Percentiles rank a stretch among this genome's conserved stretches.
phyloP scores from a whole-genome alignment of 2,113 vertebrate genomes.

The Eulacestoma nigropectus region DNA sequence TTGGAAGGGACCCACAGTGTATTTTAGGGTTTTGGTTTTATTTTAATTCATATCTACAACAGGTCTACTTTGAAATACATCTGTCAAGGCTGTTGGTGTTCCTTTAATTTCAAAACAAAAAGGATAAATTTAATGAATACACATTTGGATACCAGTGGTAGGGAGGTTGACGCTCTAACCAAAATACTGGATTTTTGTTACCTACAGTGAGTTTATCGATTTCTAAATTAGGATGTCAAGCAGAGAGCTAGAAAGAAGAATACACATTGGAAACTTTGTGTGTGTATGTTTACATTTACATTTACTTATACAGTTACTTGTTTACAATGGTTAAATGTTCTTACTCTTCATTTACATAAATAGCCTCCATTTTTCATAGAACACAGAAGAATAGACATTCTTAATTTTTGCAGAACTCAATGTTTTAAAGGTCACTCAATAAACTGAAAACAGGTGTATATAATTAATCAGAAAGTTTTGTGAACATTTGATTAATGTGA shows the following conservation, averaged over 20 bases:
- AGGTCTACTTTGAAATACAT: neutral
- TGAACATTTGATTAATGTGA: slow-evolving; percentile 18
- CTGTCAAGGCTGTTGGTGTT: neutral
- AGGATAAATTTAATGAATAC: neutral
- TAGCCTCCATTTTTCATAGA: neutral
- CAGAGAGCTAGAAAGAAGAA: neutral
- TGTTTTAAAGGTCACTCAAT: neutral
- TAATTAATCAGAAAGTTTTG: slow-evolving; percentile 17
- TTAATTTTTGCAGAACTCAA: neutral
- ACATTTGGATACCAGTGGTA: neutral
- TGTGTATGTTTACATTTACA: neutral
- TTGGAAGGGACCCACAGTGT: neutral
- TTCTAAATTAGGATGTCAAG: neutral
- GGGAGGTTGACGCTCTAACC: neutral
- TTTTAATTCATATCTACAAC: neutral
- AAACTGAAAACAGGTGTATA: neutral
- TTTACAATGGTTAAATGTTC: neutral
- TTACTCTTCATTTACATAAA: neutral
- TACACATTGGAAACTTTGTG: neutral
- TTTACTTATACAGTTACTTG: neutral
- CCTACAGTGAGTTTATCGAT: neutral
- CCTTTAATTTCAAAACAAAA: neutral
- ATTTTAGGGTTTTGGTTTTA: neutral
- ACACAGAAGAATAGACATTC: neutral
- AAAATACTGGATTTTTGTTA: neutral